phyloP scores from a whole-genome alignment of 2,113 vertebrate species.

The Odontesthes bonariensis region DNA sequence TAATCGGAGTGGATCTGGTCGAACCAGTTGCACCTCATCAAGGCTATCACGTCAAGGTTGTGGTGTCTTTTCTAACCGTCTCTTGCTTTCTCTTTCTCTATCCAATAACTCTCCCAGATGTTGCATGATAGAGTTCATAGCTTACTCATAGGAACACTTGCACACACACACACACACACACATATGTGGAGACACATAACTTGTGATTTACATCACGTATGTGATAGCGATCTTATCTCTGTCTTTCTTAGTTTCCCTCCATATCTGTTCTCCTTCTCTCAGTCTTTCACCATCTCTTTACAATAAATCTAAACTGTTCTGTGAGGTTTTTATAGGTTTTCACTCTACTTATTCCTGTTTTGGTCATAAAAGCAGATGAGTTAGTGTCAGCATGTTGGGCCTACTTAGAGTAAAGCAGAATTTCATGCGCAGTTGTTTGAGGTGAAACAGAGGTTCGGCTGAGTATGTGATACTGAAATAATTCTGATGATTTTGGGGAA shows the following conservation, averaged over 20 bases:
- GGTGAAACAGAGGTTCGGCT: constrained; percentile 16
- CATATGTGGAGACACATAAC: background rate
- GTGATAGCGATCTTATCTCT: constrained; percentile 66
- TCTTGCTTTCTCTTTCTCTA: constrained; percentile 26
- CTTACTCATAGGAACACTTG: constrained; percentile 14
- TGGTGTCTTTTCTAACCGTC: constrained; percentile 28
- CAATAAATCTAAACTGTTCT: constrained; percentile 59
- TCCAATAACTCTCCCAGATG: constrained; percentile 49
- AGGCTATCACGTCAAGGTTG: constrained; percentile 34
- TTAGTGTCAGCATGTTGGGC: constrained; percentile 49
- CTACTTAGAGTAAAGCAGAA: constrained; percentile 28
- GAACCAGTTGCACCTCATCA: constrained; percentile 47
- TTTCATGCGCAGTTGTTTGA: constrained; percentile 13
- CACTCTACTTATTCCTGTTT: constrained; percentile 28
- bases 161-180: background rate
- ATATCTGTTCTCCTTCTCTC: constrained; percentile 15
- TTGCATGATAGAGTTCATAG: constrained; percentile 48
- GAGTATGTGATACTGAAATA: background rate
- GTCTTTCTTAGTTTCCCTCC: constrained; percentile 15
- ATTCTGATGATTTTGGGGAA: background rate
- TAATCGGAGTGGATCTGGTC: constrained; percentile 11
- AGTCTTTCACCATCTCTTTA: constrained; percentile 8
- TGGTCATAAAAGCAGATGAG: constrained; percentile 69
- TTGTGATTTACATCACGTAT: constrained; percentile 52
- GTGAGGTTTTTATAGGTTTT: constrained; percentile 66